Evolutionary conservation across 2,113 vertebrate species (phyloP).

Genomic region (Dipodomys stephensi): DNA sequence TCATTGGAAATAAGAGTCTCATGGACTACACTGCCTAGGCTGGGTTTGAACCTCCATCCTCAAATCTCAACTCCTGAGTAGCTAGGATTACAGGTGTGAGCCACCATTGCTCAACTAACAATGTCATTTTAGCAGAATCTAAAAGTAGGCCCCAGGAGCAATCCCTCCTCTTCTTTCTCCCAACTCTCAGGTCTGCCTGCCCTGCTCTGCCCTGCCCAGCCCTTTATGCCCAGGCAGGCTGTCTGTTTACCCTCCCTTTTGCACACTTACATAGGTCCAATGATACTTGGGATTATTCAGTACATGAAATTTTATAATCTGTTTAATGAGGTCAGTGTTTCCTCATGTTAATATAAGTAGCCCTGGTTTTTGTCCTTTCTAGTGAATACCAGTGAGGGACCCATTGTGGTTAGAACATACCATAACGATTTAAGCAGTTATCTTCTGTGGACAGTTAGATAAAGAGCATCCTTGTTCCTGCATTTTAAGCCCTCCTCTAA

Average conservation of each 20-base stretch:
- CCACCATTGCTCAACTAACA: background rate
- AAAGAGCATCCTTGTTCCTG: conserved; percentile 31
- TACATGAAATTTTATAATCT: background rate
- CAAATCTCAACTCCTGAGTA: too few species aligned
- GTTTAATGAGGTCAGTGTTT: background rate
- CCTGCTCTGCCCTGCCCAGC: background rate
- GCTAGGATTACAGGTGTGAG: too few species aligned
- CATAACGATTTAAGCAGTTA: conserved; percentile 9
- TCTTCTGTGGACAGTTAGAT: conserved; percentile 14
- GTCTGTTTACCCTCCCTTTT: background rate
- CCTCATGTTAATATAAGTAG: background rate
- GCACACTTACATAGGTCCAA: accelerated
- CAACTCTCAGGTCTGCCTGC: background rate
- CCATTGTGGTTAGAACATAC: background rate
- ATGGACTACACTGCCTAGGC: too few species aligned
- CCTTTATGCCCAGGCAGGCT: background rate
- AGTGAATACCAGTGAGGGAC: background rate
- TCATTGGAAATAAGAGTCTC: too few species aligned
- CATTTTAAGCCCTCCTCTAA: conserved; percentile 61
- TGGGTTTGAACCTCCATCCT: too few species aligned
- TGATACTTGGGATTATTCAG: background rate
- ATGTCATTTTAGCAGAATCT: background rate
- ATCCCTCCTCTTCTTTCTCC: background rate
- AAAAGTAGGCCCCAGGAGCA: background rate
- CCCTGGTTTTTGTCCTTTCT: background rate